phyloP scores from a whole-genome alignment of 2,797 vertebrate genomes.

The Selene dorsalis region DNA sequence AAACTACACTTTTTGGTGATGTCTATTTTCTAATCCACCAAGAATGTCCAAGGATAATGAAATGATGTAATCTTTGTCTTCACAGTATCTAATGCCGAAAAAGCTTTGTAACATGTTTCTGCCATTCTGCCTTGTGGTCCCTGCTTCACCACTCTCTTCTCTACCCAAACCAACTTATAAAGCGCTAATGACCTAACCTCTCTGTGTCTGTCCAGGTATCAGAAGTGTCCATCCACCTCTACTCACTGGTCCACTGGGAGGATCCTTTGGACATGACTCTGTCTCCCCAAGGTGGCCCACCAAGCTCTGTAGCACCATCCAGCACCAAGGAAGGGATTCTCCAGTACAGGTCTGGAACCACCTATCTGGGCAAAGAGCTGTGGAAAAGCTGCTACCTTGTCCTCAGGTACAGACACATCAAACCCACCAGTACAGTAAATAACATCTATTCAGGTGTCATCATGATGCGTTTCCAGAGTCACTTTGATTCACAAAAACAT shows the following conservation, averaged over 20 bases:
- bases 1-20: too few relatives aligned
- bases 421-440: background rate
- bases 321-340: constrained; percentile 91
- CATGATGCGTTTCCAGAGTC: too few relatives aligned
- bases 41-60: background rate
- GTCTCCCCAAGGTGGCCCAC: constrained; percentile 76
- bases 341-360: constrained; percentile 90
- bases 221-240: constrained; percentile 88
- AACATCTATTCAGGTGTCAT: background rate
- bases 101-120: background rate
- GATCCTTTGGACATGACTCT: constrained; percentile 90
- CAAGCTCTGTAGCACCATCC: constrained; percentile 50
- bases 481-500: background rate
- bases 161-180: background rate
- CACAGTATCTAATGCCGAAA: background rate
- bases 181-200: background rate
- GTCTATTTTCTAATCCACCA: too few relatives aligned
- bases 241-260: constrained; percentile 97
- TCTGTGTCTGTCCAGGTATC: constrained; percentile 81
- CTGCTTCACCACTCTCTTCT: background rate
- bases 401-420: constrained; percentile 86
- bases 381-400: constrained; percentile 97
- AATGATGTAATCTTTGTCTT: background rate
- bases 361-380: constrained; percentile 94
- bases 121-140: background rate